phyloP scores from a whole-genome alignment of 2,888 invertebrate species.

The Conops quadrifasciatus region DNA sequence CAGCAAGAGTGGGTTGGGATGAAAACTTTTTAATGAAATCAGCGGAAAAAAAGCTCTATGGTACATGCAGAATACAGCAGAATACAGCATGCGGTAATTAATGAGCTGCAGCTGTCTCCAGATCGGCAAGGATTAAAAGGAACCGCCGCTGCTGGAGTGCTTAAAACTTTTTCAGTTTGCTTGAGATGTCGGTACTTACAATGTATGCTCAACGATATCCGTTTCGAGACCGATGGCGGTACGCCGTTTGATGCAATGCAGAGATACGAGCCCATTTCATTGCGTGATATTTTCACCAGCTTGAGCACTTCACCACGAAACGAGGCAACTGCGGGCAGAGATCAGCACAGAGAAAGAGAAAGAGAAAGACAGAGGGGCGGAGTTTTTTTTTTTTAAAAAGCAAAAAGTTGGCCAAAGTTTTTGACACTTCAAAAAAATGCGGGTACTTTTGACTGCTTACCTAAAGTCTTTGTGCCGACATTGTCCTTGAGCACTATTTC shows the following conservation, averaged over 20 bases:
- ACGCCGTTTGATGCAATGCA: constrained; percentile 91
- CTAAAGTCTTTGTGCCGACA: constrained; percentile 72
- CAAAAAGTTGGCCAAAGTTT: background rate
- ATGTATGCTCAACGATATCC: constrained; percentile 87
- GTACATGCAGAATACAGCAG: constrained; percentile 1
- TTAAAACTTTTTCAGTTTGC: constrained; percentile 14
- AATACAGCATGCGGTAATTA: constrained; percentile 44
- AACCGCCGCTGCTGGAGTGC: constrained; percentile 15
- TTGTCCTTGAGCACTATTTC: constrained; percentile 81
- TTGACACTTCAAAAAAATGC: background rate
- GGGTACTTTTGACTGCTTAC: constrained; percentile 59
- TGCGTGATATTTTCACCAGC: constrained; percentile 81
- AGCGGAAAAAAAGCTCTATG: background rate
- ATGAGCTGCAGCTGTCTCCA: constrained; percentile 44
- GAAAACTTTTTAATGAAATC: background rate
- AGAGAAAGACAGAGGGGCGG: constrained; percentile 6
- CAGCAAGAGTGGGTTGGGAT: background rate
- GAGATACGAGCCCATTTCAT: constrained; percentile 90
- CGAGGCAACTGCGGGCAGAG: constrained; percentile 70
- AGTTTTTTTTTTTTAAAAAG: background rate
- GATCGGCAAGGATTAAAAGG: constrained; percentile 12
- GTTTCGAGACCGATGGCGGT: constrained; percentile 87
- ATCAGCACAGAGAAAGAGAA: constrained; percentile 14
- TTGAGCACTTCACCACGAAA: constrained; percentile 80
- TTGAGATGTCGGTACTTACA: constrained; percentile 73